Percentiles rank a stretch among this genome's conserved stretches.
Conservation (phyloP, 2,797 vertebrate species). For the Micromesistius poutassou region DNA sequence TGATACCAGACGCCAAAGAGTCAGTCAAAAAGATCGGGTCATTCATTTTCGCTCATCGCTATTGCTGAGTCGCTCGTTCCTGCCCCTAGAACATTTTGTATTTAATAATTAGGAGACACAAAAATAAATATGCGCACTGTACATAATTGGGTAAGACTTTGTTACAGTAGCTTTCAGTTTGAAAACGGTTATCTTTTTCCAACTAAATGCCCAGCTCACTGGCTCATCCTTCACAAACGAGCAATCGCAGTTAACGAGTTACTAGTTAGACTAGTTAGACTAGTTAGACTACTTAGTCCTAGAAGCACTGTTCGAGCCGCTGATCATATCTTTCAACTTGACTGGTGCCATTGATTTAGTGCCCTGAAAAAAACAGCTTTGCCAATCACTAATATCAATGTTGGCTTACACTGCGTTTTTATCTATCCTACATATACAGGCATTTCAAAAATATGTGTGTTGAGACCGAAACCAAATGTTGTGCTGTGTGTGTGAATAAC, state of each 20-base stretch:
- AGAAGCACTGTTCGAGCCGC: not conserved
- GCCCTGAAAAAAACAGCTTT: not conserved
- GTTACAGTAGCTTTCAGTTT: not conserved
- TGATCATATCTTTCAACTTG: not conserved
- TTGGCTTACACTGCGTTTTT: no score
- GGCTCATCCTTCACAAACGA: no score
- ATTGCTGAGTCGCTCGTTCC: not conserved
- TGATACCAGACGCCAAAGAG: no score
- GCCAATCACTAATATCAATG: conserved; percentile 5
- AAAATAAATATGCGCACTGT: not conserved
- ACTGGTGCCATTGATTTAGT: not conserved
- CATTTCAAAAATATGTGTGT: not conserved
- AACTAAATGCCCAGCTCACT: not conserved
- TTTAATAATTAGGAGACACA: no score
- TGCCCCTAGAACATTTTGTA: not conserved
- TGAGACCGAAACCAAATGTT: not conserved
- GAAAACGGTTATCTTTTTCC: not conserved
- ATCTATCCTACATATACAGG: not conserved
- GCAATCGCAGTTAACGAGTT: no score
- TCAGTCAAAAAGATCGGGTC: no score
- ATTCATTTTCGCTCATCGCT: no score
- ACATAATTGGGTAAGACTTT: not conserved
- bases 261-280: no score
- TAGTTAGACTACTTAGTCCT: no score
- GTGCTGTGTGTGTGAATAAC: not conserved